Percentiles rank a stretch among this genome's conserved stretches.
phyloP scores from a whole-genome alignment of 2,797 vertebrate species.

The Hemitrygon akajei region DNA sequence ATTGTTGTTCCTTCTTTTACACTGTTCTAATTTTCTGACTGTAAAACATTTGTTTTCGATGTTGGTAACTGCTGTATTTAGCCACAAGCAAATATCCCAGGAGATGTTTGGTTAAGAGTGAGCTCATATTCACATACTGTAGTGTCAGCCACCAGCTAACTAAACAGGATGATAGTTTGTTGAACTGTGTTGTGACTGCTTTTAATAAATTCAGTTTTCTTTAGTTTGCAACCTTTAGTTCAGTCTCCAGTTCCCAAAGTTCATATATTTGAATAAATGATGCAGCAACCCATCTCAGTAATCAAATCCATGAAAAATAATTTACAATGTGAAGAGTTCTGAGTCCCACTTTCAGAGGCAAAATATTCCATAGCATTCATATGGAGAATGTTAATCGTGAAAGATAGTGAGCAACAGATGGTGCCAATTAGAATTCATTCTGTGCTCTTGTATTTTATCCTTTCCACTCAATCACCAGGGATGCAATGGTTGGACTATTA shows the following conservation, averaged over 20 bases:
- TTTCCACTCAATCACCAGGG: neutral
- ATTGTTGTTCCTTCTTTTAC: neutral
- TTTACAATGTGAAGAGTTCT: neutral
- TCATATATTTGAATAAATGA: neutral
- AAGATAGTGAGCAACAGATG: neutral
- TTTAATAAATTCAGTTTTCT: constrained; percentile 2
- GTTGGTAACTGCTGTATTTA: neutral
- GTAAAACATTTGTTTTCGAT: neutral
- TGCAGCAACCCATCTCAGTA: neutral
- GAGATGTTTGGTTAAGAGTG: neutral
- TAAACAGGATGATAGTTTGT: neutral
- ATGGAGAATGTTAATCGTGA: neutral
- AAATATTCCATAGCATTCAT: neutral
- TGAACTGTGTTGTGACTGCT: neutral
- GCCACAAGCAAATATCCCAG: neutral
- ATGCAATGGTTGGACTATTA: neutral
- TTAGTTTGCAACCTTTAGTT: neutral
- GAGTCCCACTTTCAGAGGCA: neutral
- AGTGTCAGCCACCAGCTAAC: neutral
- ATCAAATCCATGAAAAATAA: neutral
- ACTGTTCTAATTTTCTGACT: neutral
- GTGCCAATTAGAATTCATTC: neutral
- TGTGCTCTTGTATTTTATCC: neutral
- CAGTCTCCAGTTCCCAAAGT: neutral
- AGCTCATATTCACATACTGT: neutral